Base-by-base conservation (phyloP, 1,140 invertebrate species). In the Ditylenchus dipsaci region DNA sequence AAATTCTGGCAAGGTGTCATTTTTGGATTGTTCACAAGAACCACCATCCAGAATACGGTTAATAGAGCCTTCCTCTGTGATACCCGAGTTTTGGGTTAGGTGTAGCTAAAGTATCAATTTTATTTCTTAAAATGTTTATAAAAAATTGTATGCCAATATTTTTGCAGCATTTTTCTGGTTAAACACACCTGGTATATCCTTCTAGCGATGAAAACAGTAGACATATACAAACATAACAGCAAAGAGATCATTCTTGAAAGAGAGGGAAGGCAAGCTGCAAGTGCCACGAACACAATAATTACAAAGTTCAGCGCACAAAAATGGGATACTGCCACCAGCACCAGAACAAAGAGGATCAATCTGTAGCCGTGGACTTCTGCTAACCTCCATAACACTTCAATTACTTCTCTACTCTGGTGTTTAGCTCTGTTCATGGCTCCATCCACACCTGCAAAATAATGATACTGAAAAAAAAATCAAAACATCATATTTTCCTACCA, bases 301-400 rank as follows among this genome's bases (percentile, higher is more conserved):
- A 83, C 71, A 23, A 81, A 71, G 62, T 78, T 81, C 15, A 81
- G 53, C 3, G 63, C 68, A 56, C 78, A 81, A 59, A 76, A 63
- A 53, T 78, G 76, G 26, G 57, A 29, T 30, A 72, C 59, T 30
- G 77, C 76, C 15, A 81, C 63, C 11, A 76, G 29, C 8, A 78
- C 61, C 21, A 78, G 23, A 19, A 83, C 65, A 15, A 83, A 73
- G 8, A 82, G 67, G 9, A 82, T 71, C 33, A 82, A 63, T 57
- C 72, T 67, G 30, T 65, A 60, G 17, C 77, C 38, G 68, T 82
- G 82, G 5, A 82, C 62, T 73, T 82, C 79, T 30, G 74, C 69
- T 15, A 81, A 58, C 38, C 79, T 65, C 79, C 81, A 81, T 21
- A 75, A 47, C 17, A 83, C 63, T 63, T 81, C 80, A 43, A 61